Conservation (phyloP, 2,113 vertebrate species). For the Ailurus styani region DNA sequence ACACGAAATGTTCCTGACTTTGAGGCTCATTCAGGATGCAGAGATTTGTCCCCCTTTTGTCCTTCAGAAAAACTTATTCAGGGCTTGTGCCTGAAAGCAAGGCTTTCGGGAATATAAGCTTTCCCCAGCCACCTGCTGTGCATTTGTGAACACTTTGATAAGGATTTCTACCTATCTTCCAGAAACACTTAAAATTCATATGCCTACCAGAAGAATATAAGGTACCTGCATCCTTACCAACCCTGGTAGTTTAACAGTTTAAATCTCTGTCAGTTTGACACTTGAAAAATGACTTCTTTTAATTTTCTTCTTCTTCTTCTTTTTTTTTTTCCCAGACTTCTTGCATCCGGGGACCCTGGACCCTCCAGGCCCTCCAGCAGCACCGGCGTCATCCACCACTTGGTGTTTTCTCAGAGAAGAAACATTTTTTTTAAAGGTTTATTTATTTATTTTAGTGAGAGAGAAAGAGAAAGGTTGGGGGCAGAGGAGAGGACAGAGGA, state of each 20-base stretch:
- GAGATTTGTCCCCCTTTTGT: neutral
- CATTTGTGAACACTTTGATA: neutral
- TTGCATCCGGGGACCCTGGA: neutral
- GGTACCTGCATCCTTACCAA: neutral
- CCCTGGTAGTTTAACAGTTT: neutral
- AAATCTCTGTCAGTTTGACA: neutral
- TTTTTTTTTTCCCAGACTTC: neutral
- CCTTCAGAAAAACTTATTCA: neutral
- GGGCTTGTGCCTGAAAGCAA: neutral
- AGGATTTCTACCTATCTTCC: neutral
- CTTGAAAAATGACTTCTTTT: neutral
- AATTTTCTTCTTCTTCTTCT: neutral
- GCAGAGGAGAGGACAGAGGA: neutral
- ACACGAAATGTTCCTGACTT: neutral
- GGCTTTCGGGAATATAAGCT: neutral
- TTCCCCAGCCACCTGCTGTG: neutral
- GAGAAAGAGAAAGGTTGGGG: neutral
- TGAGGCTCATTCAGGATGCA: neutral
- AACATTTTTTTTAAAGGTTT: neutral
- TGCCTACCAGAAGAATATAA: neutral
- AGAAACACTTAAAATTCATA: neutral
- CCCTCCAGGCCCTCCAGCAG: neutral
- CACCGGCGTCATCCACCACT: neutral
- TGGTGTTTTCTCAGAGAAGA: neutral
- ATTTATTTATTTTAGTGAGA: neutral